Evolutionary conservation across 1,140 invertebrate species (phyloP), one percentile per base, ranked within the genome.

Genomic region (Nilaparvata lugens): DNA sequence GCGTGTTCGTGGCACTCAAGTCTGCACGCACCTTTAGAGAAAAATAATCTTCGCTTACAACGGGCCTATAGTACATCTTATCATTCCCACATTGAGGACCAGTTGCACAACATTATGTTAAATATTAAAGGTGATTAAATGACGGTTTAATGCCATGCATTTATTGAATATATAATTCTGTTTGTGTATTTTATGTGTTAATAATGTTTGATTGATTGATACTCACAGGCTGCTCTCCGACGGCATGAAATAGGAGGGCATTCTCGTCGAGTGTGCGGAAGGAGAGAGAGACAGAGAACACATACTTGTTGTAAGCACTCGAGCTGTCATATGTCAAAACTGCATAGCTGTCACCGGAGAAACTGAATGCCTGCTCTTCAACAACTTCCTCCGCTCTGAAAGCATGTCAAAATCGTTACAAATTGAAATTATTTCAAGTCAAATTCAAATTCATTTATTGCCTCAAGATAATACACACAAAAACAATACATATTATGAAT

Each of bases 231-330:
- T 66, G 40, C 4, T 53, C 45, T 11, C 63, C 63, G 13, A 86
- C 80, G 23, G 90, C 86, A 40, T 95, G 75, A 70, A 96, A 93
- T 0, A 97, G 77, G 5, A 95, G 72, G 2, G 91, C 89, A 74
- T 95, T 85, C 70, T 93, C 87, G 74, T 95, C 93, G 65, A 87
- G 87, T 0, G 91, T 94, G 61, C 83, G 82, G 72, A 97, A 93
- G 62, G 82, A 85, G 48, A 97, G 79, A 14, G 84, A 82, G 1
- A 96, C 79, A 40, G 83, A 84, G 71, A 92, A 91, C 13, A 83
- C 78, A 65, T 85, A 82, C 68, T 83, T 81, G 65, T 85, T 82
- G 67, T 89, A 84, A 1, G 80, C 80, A 58, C 79, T 78, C 14
- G 78, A 80, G 13, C 78, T 78, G 25, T 78, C 80, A 66, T 82